Evolutionary conservation across 2,797 vertebrate species (phyloP), one percentile per base, ranked within the genome.

Genomic region (Crenichthys baileyi): DNA sequence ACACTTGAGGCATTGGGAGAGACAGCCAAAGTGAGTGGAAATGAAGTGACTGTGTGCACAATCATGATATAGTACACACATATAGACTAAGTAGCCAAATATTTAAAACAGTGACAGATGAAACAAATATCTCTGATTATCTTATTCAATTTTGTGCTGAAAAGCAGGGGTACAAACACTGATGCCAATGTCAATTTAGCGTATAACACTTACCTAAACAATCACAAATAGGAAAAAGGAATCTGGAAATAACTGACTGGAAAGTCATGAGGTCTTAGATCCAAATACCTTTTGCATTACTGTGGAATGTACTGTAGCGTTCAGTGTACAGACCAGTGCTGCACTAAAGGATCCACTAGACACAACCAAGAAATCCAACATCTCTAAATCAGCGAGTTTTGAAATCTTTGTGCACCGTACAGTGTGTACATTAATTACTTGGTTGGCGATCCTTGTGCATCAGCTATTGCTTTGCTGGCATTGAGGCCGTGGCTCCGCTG

Each of bases 1-100:
- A 83, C 83, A 88, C 91, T 94, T 86, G 76, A 87, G 72, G 63
- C 86, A 73, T 85, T 77, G 79, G 80, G 67, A 86, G 79, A 85
- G 82, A 80, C 78, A 41, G 81, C 63, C 79, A 72, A 77, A 83
- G 79, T 85, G 85, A 79, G 80, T 79, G 72, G 76, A 80, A 82
- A 74, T 86, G 48, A 89, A 75, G 48, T 31, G 78, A 72, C 74
- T 31, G 77, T 84, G 78, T 85, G 58, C 79, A 55, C 76, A 83
- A 63, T 79, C 77, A 79, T 31, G 20, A 55, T n/a, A 31, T 46
- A 79, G 71, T 56, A 11, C 41, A 76, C 61, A 77, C 73, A 55
- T 48, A 41, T 44, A 63, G 24, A 29, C 36, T 9, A 56, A 77
- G 5, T 24, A 22, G 36, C 36, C 63, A 50, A 55, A 75, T 36